Percentiles rank a stretch among this genome's conserved stretches.
Conservation (phyloP, 2,113 vertebrate species). For the Charina bottae region DNA sequence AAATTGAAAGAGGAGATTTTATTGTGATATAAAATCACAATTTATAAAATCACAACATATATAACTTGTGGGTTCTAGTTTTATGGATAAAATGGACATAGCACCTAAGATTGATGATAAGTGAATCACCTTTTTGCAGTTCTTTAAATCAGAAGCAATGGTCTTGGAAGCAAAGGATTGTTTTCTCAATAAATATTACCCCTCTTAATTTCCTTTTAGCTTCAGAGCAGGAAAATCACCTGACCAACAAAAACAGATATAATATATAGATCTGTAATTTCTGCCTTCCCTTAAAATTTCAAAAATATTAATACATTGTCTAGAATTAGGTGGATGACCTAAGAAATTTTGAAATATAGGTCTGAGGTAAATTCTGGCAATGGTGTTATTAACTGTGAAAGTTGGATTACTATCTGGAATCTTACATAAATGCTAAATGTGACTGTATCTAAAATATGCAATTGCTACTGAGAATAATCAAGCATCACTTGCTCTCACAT, state of each 20-base stretch:
- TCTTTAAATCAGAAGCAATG: background rate
- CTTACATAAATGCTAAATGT: slow-evolving; percentile 34
- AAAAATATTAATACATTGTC: background rate
- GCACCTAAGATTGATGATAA: background rate
- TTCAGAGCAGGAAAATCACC: background rate
- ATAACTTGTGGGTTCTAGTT: background rate
- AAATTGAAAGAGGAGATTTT: background rate
- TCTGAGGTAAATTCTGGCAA: slow-evolving; percentile 10
- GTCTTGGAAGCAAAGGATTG: background rate
- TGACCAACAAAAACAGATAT: background rate
- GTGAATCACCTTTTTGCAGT: background rate
- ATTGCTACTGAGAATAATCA: slow-evolving; percentile 66
- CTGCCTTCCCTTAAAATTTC: background rate
- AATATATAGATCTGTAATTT: background rate
- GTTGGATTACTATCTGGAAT: slow-evolving; percentile 18
- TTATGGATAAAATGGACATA: background rate
- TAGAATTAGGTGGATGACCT: background rate
- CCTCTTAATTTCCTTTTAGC: background rate
- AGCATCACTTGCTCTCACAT: slow-evolving; percentile 57
- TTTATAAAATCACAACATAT: background rate
- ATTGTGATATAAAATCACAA: background rate
- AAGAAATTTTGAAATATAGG: slow-evolving; percentile 6
- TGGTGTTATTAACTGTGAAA: background rate
- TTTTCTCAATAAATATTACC: background rate
- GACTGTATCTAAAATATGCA: slow-evolving; percentile 54